Evolutionary conservation across 2,113 vertebrate genomes (phyloP), one percentile per base, ranked within the genome.

Genomic region (Tachysurus fulvidraco): DNA sequence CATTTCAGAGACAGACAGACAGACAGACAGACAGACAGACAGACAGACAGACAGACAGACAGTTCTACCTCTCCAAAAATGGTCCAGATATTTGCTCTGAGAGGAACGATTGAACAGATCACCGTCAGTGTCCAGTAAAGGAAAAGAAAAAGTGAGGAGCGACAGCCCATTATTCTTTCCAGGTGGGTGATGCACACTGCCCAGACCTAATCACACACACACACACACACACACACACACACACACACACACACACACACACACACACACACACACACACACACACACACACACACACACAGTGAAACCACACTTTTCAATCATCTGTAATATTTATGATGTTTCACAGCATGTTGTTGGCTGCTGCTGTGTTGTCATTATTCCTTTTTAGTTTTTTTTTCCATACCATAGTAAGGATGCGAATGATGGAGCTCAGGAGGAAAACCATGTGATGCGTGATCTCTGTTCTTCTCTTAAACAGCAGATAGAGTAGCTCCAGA

Each of bases 71-170:
- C 91, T 69, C 91, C 83, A 0, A 92, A 83, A 21, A 88, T 92
- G 30, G 89, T 92, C 82, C 95, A 94, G 54, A 96, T 88, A 83
- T 93, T 90, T 0, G 90, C 91, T 52, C 86, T 94, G 79, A 95
- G 74, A 57, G 91, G 92, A 46, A 93, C 90, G 1, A 95, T 77
- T 30, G 94, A 93, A 84, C 95, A 93, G 69, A 96, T 0, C 16
- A 94, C 91, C 6, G 95, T 92, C 59, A 97, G 93, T 23, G 93
- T 89, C 97, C 97, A 98, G 91, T 95, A 97, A 67, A 97, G 89
- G 82, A 97, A 91, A 6, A 97, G 93, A 83, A 96, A 28, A 5
- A 95, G 89, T 0, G 97, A 97, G 0, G 97, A 95, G 52, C 93
- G 95, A 44, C 93, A 83, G 2, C 96, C 97, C 85, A 89, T 94